Evolutionary conservation across 37 sponge, comb jelly and placozoan species (phyloP), one percentile per base, ranked within the genome.

Genomic region (Corticium candelabrum): DNA sequence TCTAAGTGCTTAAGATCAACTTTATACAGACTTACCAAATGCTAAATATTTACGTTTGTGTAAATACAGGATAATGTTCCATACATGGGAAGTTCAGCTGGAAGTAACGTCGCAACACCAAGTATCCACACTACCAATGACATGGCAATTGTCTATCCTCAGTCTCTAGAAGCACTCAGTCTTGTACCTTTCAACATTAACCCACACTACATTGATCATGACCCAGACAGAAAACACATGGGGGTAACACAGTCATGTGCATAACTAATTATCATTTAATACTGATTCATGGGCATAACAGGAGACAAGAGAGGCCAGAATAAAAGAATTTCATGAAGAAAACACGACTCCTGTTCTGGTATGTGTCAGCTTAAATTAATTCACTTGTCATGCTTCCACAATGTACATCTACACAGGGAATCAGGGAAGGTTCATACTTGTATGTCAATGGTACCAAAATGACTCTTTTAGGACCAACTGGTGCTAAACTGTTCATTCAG

Each of bases 81-180:
- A 50, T 50, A 50, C 62, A 50, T 50, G 62, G 62, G 62, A 11
- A 50, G 62, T 21, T 50, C 62, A 21, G 62, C 62, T 50, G 62
- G 62, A 50, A 27, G 15, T 11, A 50, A 50, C 62, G 62, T 50
- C 15, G 62, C 62, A 11, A 50, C 62, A 50, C 11, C 21, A 11
- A 21, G 15, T 27, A 50, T 50, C 62, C 11, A 50, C 62, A 50
- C 62, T 21, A 50, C 62, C 62, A 50, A 50, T 50, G 62, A 50
- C 21, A 50, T 50, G 62, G 15, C 62, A 50, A 50, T 50, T 27
- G 62, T 50, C 21, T 50, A 50, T 50, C 62, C 62, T 50, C 62
- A 11, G 21, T 27, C 62, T 11, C 21, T 50, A 27, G 62, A 50
- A 11, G 62, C 62, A 11, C 11, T 50, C 21, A 21, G 62, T 21